Conservation (phyloP, 2,888 invertebrate species). For the Penaeus monodon region DNA sequence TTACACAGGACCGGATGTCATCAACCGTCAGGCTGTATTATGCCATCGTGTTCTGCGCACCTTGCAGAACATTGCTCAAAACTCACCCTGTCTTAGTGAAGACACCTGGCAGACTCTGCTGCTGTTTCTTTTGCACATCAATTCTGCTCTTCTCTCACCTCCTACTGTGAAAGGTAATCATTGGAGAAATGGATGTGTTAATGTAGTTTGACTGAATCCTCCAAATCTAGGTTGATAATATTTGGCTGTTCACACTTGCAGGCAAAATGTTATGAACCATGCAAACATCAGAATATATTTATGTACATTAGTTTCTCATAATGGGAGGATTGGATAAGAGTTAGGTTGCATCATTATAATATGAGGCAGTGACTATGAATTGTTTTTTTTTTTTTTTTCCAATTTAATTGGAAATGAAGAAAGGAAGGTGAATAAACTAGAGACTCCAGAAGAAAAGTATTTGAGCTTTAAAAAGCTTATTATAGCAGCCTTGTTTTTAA, state of each 20-base stretch:
- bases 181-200: not conserved
- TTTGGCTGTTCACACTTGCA: not conserved
- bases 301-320: too few species aligned
- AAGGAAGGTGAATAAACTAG: too few species aligned
- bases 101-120: slow-evolving; percentile 93
- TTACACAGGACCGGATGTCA: slow-evolving; percentile 83
- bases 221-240: not conserved
- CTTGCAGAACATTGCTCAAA: slow-evolving; percentile 83
- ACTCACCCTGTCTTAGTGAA: slow-evolving; percentile 81
- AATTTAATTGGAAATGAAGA: too few species aligned
- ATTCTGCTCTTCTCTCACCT: slow-evolving; percentile 90
- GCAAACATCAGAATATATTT: too few species aligned
- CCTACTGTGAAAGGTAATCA: slow-evolving; percentile 84
- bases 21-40: slow-evolving; percentile 91
- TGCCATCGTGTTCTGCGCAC: slow-evolving; percentile 91
- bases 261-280: too few species aligned
- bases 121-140: slow-evolving; percentile 88
- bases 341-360: too few species aligned
- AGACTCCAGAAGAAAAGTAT: too few species aligned
- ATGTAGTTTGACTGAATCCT: not conserved
- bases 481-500: too few species aligned
- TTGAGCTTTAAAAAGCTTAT: too few species aligned
- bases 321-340: too few species aligned
- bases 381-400: too few species aligned
- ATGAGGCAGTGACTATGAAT: too few species aligned